Evolutionary conservation across 2,888 invertebrate genomes (phyloP).

Genomic region (Sicus ferrugineus): DNA sequence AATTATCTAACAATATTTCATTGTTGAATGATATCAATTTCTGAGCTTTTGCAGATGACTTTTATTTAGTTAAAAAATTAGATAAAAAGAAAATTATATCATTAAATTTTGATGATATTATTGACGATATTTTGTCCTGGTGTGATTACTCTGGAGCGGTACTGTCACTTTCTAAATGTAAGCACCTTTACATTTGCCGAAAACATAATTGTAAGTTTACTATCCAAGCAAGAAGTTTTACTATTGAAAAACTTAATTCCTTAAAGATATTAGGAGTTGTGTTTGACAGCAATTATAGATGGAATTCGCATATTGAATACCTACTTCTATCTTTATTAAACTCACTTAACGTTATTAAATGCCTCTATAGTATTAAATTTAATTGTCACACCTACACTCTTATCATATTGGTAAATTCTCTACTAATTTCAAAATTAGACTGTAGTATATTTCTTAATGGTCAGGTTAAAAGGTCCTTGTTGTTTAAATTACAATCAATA

Average conservation of each 20-base stretch:
- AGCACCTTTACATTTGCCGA: constrained; percentile 27
- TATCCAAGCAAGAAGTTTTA: background rate
- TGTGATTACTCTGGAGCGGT: constrained; percentile 30
- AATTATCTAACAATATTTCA: background rate
- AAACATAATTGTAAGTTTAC: constrained; percentile 18
- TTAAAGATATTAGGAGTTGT: constrained; percentile 25
- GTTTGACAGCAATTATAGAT: constrained; percentile 13
- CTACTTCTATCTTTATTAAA: background rate
- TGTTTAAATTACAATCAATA: constrained; percentile 28
- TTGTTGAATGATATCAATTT: constrained; percentile 21
- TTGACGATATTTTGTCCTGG: constrained; percentile 21
- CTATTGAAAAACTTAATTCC: background rate
- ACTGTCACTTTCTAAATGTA: constrained; percentile 30
- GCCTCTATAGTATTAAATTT: constrained; percentile 29
- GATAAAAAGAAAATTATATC: constrained; percentile 6
- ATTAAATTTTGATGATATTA: background rate
- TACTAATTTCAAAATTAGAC: constrained; percentile 33
- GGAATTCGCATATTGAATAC: constrained; percentile 13
- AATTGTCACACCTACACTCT: constrained; percentile 27
- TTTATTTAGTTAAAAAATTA: constrained; percentile 19
- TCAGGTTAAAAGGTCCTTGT: background rate
- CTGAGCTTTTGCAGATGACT: constrained; percentile 27
- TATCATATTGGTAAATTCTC: constrained; percentile 21
- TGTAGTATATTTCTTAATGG: constrained; percentile 32
- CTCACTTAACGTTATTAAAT: constrained; percentile 31